Evolutionary conservation across 2,113 vertebrate genomes (phyloP).

Genomic region (Gymnorhina tibicen): DNA sequence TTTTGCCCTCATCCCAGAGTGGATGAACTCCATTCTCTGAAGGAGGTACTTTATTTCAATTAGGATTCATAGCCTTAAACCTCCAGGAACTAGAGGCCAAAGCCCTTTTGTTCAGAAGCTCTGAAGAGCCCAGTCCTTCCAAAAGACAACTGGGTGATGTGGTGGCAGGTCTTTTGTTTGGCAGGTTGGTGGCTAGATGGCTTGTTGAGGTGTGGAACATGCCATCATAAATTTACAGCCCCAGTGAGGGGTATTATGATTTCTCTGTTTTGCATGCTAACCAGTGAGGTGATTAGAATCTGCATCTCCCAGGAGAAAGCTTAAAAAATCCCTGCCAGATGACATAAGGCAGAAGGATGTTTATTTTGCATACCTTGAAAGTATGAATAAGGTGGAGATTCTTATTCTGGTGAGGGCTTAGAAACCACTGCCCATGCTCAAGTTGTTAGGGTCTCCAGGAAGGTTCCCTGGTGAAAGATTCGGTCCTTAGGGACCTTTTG

Average conservation of each 20-base stretch:
- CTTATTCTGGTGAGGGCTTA: not conserved
- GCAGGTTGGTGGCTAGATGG: not conserved
- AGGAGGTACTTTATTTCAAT: not conserved
- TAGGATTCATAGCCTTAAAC: not conserved
- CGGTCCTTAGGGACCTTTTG: not conserved
- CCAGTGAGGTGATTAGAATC: not conserved
- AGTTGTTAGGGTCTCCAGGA: not conserved
- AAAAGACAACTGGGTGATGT: not conserved
- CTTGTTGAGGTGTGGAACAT: not conserved
- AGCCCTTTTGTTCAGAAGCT: not conserved
- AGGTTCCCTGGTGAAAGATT: not conserved
- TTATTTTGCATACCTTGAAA: not conserved
- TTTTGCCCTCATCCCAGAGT: not conserved
- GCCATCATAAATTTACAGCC: not conserved
- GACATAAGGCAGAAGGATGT: not conserved
- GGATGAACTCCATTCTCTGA: not conserved
- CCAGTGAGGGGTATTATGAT: not conserved
- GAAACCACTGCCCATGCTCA: not conserved
- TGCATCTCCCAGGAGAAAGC: not conserved
- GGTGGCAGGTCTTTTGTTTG: not conserved
- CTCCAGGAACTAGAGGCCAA: not conserved
- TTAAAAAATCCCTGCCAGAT: not conserved
- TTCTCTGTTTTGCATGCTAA: not conserved
- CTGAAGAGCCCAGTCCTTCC: not conserved
- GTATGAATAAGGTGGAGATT: not conserved